Base-by-base conservation (phyloP, 2,797 vertebrate species). In the Tachyglossus aculeatus region DNA sequence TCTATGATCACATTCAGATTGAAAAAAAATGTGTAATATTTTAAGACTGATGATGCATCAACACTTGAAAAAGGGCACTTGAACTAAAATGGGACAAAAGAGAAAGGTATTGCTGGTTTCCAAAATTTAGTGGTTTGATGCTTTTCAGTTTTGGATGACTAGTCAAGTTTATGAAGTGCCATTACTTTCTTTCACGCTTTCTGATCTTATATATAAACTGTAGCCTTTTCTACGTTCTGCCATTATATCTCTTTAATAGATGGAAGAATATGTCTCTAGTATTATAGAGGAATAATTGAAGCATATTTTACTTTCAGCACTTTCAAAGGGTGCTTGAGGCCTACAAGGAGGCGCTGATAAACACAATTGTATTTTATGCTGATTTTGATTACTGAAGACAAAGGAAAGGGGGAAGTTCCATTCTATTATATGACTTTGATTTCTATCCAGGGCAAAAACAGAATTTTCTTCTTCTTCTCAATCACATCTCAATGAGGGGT, bases 151-250 rank as follows among this genome's bases (percentile, higher is more conserved):
- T 82, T 73, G 39, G 29, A 53, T 74, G 69, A 48, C 31, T 51
- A 50, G 22, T 33, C 18, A 80, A 51, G 40, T 81, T 74, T 73
- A 54, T 61, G 10, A 74, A 59, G 4, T 68, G 36, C 44, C 8
- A 60, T 74, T 76, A 66, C 29, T 72, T 83, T 60, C 29, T 71
- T 77, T 76, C 67, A 68, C 0, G 1, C 43, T 76, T 77, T 77
- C 38, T 84, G 48, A 63, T 3, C 7, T 18, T 60, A 19, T 53
- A 5, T 53, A 14, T 67, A 56, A 81, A 71, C 3, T 41, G 5
- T 25, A 59, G 1, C 21, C 63, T 71, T 54, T 51, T 50, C 21
- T 69, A 5, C 2, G 61, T 50, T 19, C n/a, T 67, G 22, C 15
- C 19, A 19, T 62, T 55, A 13, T 58, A 61, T 43, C 22, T 68